Evolutionary conservation across 1,140 invertebrate genomes (phyloP).

Genomic region (Lasaia peninsularis): DNA sequence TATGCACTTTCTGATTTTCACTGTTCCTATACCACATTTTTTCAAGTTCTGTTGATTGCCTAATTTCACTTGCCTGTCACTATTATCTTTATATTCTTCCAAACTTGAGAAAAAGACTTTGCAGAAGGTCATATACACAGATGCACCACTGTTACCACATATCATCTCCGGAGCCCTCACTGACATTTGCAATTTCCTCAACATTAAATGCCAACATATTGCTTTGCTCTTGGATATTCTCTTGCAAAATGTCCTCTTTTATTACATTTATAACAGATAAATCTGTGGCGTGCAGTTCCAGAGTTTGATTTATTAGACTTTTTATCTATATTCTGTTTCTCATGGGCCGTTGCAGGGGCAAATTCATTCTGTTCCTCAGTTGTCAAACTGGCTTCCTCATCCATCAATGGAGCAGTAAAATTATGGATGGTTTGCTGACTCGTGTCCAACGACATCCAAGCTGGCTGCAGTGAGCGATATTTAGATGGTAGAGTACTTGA

Average conservation of each 20-base stretch:
- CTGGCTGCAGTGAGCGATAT: conserved; percentile 48
- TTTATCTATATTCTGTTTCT: conserved; percentile 19
- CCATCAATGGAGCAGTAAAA: no score
- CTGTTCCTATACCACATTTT: no score
- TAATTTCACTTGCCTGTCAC: no score
- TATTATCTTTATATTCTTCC: no score
- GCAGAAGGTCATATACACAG: conserved; percentile 39
- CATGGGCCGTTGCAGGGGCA: conserved; percentile 19
- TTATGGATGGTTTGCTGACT: conserved; percentile 46
- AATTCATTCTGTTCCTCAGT: no score
- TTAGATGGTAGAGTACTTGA: conserved; percentile 41
- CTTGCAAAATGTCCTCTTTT: conserved; percentile 28
- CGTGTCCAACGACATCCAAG: conserved; percentile 49
- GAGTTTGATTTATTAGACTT: conserved; percentile 15
- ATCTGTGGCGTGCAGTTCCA: conserved; percentile 14
- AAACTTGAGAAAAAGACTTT: conserved; percentile 20
- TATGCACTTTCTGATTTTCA: no score
- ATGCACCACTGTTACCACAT: conserved; percentile 50
- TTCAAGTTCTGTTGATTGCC: no score
- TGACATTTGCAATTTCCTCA: conserved; percentile 26
- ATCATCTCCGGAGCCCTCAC: conserved; percentile 22
- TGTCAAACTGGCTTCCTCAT: no score
- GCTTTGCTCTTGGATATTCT: conserved; percentile 29
- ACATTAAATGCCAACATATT: conserved; percentile 32
- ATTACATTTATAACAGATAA: conserved; percentile 32